Evolutionary conservation across 2,888 invertebrate genomes (phyloP), one percentile per base, ranked within the genome.

Genomic region (Sesia apiformis): DNA sequence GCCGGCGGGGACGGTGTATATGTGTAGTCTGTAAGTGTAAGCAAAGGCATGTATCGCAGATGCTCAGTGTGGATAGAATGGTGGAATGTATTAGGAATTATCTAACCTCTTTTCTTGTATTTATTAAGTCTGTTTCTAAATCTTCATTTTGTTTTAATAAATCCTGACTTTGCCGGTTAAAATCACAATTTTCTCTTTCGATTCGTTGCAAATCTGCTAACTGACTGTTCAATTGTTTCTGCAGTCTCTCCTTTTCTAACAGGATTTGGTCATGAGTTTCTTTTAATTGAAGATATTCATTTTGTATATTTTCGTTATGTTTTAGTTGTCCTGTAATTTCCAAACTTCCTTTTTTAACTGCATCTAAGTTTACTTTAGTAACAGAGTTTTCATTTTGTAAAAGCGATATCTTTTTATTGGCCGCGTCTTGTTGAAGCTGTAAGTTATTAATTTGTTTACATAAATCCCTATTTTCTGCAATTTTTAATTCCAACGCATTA

Each of bases 51-150:
- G 23, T 23, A 23, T 23, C 23, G 23, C 23, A 23, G 23, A 23
- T 23, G 23, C 23, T 23, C 23, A 23, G 23, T 1, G 23, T 23
- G 23, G 23, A 23, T 23, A 23, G 23, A 23, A 23, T 2, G 23
- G 23, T 23, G 23, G 23, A 23, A 23, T 23, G 23, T 23, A 23
- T 23, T 23, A 23, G 49, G 3, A 40, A 39, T 42, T 55, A 55
- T 40, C 46, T 60, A 64, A 87, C 88, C 81, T 84, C 71, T 52
- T 69, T 73, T 60, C 79, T 76, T 51, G 76, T 67, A 53, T 60
- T 66, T 42, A 79, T 68, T 52, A 87, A 68, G 54, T 76, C 67
- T 56, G 70, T 72, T 65, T 87, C 82, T 57, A 88, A 69, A 54
- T 73, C 70, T 63, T 81, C 72, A 57, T 66, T 81, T 40, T 81